Conservation (phyloP, 2,888 invertebrate genomes). For the Trisateles emortualis region DNA sequence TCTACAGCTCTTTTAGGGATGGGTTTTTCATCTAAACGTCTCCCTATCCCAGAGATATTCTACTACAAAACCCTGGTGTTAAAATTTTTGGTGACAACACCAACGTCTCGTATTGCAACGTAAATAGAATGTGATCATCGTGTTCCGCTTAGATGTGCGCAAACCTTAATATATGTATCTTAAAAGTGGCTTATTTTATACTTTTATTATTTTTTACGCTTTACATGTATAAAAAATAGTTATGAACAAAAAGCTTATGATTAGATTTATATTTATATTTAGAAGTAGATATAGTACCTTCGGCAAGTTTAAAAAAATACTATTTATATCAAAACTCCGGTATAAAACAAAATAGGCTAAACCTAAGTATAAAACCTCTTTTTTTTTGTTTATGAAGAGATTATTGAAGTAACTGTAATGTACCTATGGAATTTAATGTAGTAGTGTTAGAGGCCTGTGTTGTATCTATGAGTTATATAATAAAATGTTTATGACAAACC, state of each 20-base stretch:
- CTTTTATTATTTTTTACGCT: conserved; percentile 19
- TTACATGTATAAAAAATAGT: conserved; percentile 22
- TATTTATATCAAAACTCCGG: conserved; percentile 75
- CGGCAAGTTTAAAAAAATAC: conserved; percentile 43
- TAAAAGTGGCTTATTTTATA: conserved; percentile 2
- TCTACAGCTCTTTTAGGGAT: too few species aligned
- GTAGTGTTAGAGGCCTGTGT: conserved; percentile 67
- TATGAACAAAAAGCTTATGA: conserved; percentile 43
- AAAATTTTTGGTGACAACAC: too few species aligned
- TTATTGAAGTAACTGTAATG: conserved; percentile 64
- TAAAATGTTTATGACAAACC: conserved; percentile 63
- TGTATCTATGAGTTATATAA: conserved; percentile 61
- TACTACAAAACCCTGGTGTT: too few species aligned
- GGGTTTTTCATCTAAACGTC: too few species aligned
- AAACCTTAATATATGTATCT: conserved; percentile 1
- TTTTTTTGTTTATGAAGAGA: conserved; percentile 31
- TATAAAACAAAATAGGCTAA: conserved; percentile 25
- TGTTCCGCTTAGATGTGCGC: too few species aligned
- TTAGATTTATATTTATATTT: conserved; percentile 38
- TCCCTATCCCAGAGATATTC: too few species aligned
- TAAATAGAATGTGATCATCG: too few species aligned
- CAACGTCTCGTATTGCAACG: too few species aligned
- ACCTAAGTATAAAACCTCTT: conserved; percentile 16
- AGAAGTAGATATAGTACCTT: conserved; percentile 41
- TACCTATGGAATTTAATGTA: conserved; percentile 69